Percentiles rank a stretch among this genome's conserved stretches.
Evolutionary conservation across 2,797 vertebrate genomes (phyloP).

Genomic region (Peromyscus aztecus): DNA sequence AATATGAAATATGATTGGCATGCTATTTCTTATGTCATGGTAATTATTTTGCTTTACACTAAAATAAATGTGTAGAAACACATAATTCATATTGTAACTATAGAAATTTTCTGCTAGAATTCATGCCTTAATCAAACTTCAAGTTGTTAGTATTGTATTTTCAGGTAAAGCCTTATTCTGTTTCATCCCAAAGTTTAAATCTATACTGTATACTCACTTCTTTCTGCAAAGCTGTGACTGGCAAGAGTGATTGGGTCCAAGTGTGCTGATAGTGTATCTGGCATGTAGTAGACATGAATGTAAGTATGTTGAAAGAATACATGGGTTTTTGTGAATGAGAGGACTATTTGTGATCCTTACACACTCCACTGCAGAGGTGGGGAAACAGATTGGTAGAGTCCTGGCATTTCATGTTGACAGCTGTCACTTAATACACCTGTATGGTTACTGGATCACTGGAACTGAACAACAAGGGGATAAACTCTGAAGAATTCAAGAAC

Average conservation of each 20-base stretch:
- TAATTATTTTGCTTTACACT: slow-evolving; percentile 53
- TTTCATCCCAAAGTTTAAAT: background rate
- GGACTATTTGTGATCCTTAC: slow-evolving; percentile 61
- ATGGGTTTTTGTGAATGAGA: slow-evolving; percentile 44
- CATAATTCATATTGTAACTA: slow-evolving; percentile 21
- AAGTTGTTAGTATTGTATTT: slow-evolving; percentile 26
- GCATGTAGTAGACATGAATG: background rate
- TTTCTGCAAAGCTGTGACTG: background rate
- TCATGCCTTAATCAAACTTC: slow-evolving; percentile 1
- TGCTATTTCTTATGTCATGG: background rate
- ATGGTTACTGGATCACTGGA: slow-evolving; percentile 62
- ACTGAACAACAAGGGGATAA: slow-evolving; percentile 27
- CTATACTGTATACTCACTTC: background rate
- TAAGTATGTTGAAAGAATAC: slow-evolving; percentile 24
- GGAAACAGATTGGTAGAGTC: slow-evolving; percentile 66
- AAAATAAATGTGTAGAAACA: slow-evolving; percentile 19
- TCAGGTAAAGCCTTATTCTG: background rate
- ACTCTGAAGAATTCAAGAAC: slow-evolving; percentile 60
- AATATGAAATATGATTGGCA: background rate
- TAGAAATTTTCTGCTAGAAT: slow-evolving; percentile 48
- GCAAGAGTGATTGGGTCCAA: slow-evolving; percentile 13
- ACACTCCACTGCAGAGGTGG: slow-evolving; percentile 59
- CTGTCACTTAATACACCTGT: slow-evolving; percentile 44
- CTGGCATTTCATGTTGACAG: slow-evolving; percentile 70
- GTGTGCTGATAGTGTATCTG: background rate